Percentiles rank a stretch among this genome's conserved stretches.
Evolutionary conservation across 2,797 vertebrate species (phyloP).

Genomic region (Stomatorhinus walkeri): DNA sequence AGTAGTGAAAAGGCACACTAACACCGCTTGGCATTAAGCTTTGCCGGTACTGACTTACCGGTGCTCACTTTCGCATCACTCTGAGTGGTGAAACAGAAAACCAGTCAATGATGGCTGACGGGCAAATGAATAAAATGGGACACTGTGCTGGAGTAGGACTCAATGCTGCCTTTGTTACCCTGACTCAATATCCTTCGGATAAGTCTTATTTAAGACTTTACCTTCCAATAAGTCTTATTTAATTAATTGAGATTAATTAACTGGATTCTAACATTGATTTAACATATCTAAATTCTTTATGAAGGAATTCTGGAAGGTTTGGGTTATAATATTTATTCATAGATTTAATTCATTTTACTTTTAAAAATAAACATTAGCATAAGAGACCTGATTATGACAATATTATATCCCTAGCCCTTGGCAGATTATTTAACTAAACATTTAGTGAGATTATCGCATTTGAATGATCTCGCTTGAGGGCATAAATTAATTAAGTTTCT

Average conservation of each 20-base stretch:
- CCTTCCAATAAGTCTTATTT: not conserved
- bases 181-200: not conserved
- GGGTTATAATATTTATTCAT: not conserved
- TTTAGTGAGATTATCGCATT: not conserved
- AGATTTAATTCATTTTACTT: not conserved
- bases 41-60: not conserved
- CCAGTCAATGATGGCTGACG: not conserved
- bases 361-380: constrained; percentile 1
- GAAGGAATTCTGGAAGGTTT: not conserved
- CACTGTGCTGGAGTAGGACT: not conserved
- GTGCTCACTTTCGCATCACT: not conserved
- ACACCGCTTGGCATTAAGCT: not conserved
- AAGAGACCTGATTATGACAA: not conserved
- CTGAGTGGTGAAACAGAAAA: not conserved
- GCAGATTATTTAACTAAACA: constrained; percentile 5
- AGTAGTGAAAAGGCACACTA: not conserved
- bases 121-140: not conserved
- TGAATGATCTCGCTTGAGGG: not conserved
- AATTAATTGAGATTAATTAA: not conserved
- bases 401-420: not conserved
- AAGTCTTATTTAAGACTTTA: not conserved
- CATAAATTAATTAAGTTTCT: constrained; percentile 1
- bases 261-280: not conserved
- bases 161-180: not conserved
- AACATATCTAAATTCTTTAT: not conserved